These are phyloP conservation scores for Octonoba sinensis DNA, from an alignment of 2,888 invertebrate species.

Conservation along the genomic window DNA sequence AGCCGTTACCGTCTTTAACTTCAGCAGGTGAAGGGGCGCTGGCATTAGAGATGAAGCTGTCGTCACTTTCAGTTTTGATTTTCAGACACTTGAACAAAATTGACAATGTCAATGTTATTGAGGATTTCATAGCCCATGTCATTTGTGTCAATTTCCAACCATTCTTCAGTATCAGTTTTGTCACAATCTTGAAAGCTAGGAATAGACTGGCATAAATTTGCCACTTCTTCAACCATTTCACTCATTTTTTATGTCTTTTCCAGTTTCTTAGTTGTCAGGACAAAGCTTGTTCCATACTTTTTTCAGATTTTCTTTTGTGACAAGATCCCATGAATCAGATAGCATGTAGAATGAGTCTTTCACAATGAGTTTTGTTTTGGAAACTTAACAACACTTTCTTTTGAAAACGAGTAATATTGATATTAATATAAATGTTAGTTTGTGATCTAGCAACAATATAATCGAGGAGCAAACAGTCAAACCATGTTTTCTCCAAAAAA, in stretches of 20 bases:
- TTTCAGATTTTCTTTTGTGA: not conserved
- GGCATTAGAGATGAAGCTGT: too few species aligned
- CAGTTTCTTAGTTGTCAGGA: not conserved
- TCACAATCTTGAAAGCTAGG: not conserved
- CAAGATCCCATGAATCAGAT: not conserved
- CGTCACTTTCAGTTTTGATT: too few species aligned
- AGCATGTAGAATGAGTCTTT: slow-evolving; percentile 1
- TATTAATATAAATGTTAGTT: too few species aligned
- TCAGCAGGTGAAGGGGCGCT: too few species aligned
- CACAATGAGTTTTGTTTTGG: not conserved
- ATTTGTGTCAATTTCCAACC: not conserved
- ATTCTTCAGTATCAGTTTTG: not conserved
- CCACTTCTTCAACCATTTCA: not conserved
- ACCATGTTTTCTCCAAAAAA: too few species aligned
- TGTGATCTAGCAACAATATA: too few species aligned
- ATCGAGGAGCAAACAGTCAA: too few species aligned
- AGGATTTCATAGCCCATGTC: not conserved
- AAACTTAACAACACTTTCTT: not conserved
- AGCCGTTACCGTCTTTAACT: too few species aligned
- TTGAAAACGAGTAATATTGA: too few species aligned
- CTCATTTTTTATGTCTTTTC: not conserved
- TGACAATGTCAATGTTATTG: not conserved
- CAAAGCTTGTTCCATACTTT: not conserved
- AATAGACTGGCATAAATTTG: not conserved
- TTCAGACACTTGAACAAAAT: too few species aligned